Percentiles rank a stretch among this genome's conserved stretches.
Evolutionary conservation across 2,888 invertebrate genomes (phyloP).

Genomic region (Conus canariensis): DNA sequence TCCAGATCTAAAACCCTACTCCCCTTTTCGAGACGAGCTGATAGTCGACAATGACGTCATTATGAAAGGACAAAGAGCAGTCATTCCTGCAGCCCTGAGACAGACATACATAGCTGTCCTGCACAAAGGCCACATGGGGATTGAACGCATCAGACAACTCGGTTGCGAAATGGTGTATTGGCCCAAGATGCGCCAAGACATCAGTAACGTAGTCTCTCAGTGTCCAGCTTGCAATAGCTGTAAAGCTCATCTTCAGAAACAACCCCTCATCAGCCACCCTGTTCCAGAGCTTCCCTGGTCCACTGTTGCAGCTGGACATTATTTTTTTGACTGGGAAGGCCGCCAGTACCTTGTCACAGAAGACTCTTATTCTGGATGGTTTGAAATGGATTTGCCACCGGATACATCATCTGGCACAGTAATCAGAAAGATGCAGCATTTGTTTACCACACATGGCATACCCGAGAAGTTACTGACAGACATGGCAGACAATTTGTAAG

Average conservation of each 20-base stretch:
- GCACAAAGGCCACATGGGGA: conserved; percentile 12
- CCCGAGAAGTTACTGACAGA: too few species aligned
- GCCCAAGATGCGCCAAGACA: conserved; percentile 16
- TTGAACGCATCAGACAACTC: not conserved
- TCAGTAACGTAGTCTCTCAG: not conserved
- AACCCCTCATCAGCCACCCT: not conserved
- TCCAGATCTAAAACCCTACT: not conserved
- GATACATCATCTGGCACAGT: too few species aligned
- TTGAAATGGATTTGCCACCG: too few species aligned
- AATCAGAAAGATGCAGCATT: too few species aligned
- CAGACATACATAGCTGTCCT: not conserved
- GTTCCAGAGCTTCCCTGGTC: not conserved
- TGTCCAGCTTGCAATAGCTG: conserved; percentile 8
- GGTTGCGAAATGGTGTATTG: not conserved
- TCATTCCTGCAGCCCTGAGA: not conserved
- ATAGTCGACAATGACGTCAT: conserved; percentile 36
- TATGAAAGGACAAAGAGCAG: conserved; percentile 10
- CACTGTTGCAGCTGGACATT: too few species aligned
- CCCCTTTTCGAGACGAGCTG: not conserved
- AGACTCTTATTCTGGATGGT: too few species aligned
- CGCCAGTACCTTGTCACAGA: too few species aligned
- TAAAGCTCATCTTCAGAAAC: not conserved
- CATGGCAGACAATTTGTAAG: too few species aligned
- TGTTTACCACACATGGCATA: too few species aligned
- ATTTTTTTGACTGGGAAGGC: too few species aligned